phyloP scores from a whole-genome alignment of 2,113 vertebrate species.

The Carassius auratus region DNA sequence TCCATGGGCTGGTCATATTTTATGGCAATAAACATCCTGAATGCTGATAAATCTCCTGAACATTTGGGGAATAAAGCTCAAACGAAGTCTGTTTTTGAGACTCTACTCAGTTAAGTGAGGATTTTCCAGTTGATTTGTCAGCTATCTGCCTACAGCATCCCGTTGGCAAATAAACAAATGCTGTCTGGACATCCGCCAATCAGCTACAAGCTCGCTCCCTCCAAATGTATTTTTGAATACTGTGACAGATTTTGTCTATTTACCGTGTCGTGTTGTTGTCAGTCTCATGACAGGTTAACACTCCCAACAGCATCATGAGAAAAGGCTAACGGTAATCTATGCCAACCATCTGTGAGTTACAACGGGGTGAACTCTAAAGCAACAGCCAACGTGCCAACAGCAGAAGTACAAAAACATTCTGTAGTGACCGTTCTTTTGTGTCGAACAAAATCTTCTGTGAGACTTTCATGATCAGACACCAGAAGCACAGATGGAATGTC shows the following conservation, averaged over 20 bases:
- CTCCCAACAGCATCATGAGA: not conserved
- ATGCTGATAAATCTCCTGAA: not conserved
- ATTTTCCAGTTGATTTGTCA: slow-evolving; percentile 23
- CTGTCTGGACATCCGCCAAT: not conserved
- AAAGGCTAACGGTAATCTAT: slow-evolving; percentile 2
- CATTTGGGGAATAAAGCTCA: not conserved
- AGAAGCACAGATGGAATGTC: not conserved
- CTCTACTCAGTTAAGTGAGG: not conserved
- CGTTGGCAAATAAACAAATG: slow-evolving; percentile 3
- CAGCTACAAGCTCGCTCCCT: not conserved
- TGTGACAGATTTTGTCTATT: not conserved
- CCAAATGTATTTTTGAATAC: not conserved
- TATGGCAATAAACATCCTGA: not conserved
- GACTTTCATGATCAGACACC: slow-evolving; percentile 1
- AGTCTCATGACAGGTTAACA: not conserved
- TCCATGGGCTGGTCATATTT: not conserved
- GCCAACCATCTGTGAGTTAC: not conserved
- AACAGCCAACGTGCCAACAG: not conserved
- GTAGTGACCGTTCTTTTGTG: not conserved
- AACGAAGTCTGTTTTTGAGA: not conserved
- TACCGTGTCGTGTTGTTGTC: not conserved
- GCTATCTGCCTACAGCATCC: not conserved
- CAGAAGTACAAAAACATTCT: not conserved
- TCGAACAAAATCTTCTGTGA: not conserved
- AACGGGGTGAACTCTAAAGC: not conserved